Evolutionary conservation across 2,888 invertebrate species (phyloP).

Genomic region (Ariolimax columbianus): DNA sequence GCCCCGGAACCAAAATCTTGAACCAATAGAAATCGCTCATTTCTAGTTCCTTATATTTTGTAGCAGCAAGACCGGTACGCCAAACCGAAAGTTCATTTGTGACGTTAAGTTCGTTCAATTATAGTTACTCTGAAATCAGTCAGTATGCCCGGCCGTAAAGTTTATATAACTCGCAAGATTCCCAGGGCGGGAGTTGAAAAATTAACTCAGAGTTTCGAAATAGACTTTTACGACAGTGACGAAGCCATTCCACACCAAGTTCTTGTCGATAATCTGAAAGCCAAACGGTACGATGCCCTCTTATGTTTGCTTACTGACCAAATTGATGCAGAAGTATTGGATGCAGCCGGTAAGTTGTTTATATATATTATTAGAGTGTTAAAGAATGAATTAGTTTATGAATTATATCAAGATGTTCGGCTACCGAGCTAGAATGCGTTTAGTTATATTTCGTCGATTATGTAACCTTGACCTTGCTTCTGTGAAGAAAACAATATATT

Average conservation of each 20-base stretch:
- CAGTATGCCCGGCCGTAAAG: constrained; percentile 55
- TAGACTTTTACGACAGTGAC: constrained; percentile 61
- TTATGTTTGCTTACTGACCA: constrained; percentile 90
- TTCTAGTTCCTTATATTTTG: background rate
- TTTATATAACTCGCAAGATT: constrained; percentile 66
- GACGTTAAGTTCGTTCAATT: background rate
- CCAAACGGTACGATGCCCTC: constrained; percentile 84
- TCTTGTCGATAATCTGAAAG: constrained; percentile 84
- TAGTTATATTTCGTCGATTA: too few species aligned
- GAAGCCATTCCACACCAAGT: constrained; percentile 56
- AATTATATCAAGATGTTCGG: background rate
- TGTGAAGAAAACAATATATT: too few species aligned
- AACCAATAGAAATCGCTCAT: constrained; percentile 20
- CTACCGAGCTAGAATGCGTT: background rate
- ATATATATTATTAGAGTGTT: background rate
- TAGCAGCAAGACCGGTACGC: background rate
- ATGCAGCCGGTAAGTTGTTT: constrained; percentile 82
- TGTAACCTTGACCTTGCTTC: too few species aligned
- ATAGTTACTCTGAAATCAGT: background rate
- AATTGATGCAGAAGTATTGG: constrained; percentile 87
- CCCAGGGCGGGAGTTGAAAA: constrained; percentile 61
- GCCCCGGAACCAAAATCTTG: constrained; percentile 34
- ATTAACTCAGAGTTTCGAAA: constrained; percentile 55
- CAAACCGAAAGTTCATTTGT: background rate
- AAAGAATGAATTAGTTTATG: background rate